Base-by-base conservation (phyloP, 2,113 vertebrate species). In the Grammomys surdaster region DNA sequence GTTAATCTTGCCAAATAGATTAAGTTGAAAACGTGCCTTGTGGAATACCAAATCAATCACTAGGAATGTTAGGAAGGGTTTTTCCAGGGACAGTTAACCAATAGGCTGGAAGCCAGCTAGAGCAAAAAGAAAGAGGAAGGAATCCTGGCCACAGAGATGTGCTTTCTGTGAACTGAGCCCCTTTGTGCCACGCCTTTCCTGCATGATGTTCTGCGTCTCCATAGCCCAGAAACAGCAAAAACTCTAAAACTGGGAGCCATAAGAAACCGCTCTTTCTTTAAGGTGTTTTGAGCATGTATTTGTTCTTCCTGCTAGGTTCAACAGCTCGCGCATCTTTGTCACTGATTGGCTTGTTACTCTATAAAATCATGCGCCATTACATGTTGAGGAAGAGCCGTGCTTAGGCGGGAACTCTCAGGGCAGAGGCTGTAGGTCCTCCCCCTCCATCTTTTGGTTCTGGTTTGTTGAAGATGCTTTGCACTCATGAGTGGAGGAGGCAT, bases 351-450 rank as follows among this genome's bases (percentile, higher is more conserved):
- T 17, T 48, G 33, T 51, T 60, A n/a, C 85, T 17, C 7, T 33
- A n/a, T 40, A 54, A 28, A 26, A 58, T 2, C 2, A 4, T 14
- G 31, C 0, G n/a, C 14, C 3, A 7, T 33, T 77, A 9, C 3
- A 60, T n/a, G 0, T 17, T n/a, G 33, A 20, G 0, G 48, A 75
- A 22, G 17, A 26, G 5, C 36, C 33, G 31, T 5, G 24, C 63
- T 22, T 4, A 75, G 54, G 20, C 11, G 17, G 22, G 28, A 13
- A 13, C 56, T 58, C 76, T 46, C n/a, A 19, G 26, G 28, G 17
- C 31, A 33, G 33, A 1, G 10, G 31, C 87, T 4, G 0, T 16
- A 46, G 19, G 31, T 16, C 1, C 5, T 13, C 5, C 67, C 31
- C 26, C 28, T 28, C 5, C 67, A 65, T 33, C 9, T 56, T n/a